Base-by-base conservation (phyloP, 1,140 invertebrate genomes). In the Hyles vespertilio region DNA sequence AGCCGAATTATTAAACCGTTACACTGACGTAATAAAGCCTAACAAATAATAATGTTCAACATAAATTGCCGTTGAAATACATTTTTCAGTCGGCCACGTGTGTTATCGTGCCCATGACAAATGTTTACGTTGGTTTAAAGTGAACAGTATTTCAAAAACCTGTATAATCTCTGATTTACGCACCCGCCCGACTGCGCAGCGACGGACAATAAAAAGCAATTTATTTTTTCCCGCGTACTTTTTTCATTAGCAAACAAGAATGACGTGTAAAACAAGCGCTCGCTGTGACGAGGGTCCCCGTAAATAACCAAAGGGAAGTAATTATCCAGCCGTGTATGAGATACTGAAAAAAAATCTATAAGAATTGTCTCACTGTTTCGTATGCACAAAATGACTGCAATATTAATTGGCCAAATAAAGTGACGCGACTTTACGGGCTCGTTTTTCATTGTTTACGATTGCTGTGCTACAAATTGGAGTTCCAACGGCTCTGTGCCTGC, bases 181-280 rank as follows among this genome's bases (percentile, higher is more conserved):
- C 73, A 76, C 70, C 70, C 68, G 59, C 51, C 61, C 58, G 67
- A 61, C 70, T 48, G 56, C 50, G 52, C 76, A 74, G 67, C 69
- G 70, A 58, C 59, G 73, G 70, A 79, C 79, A 79, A 79, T 79
- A 76, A 74, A 77, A 76, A 76, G 75, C 81, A 79, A 79, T 83
- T 83, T 81, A 83, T 80, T 74, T 80, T 73, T 76, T 72, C 63
- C 69, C 67, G 62, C 67, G 63, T 70, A 79, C 69, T 84, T 84
- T 84, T 84, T 84, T 81, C 81, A 82, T 84, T 81, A 84, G 79
- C 78, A 76, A 78, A 78, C 72, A 72, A 74, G 81, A 75, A 74
- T 83, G 79, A 84, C 74, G 75, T 79, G 79, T 83, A 81, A 80
- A 84, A 83, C 77, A 83, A 80, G 75, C 77, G 67, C 57, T 74